Base-by-base conservation (phyloP, 2,888 invertebrate species). In the Eucera pruinosa region DNA sequence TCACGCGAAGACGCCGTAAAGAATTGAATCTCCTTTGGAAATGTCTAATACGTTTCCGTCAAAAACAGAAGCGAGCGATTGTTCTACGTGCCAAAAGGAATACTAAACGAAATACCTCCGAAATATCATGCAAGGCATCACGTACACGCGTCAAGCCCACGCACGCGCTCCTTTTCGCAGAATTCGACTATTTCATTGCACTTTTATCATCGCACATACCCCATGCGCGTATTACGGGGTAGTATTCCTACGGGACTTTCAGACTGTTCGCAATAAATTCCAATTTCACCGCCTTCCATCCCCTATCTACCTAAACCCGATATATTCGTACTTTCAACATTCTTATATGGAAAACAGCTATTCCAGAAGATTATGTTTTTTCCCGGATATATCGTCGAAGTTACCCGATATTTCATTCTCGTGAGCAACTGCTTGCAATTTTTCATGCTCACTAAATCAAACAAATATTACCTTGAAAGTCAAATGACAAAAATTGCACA, bases 261-360 rank as follows among this genome's bases (percentile, higher is more conserved):
- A 36, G 25, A 20, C 23, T 15, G 58, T 6, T 48, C 9, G 69
- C 78, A 57, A 78, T 80, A 80, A 78, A 80, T 80, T 61, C 68
- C 79, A 77, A 73, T 73, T 78, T 73, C 55, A 39, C 43, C 72
- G 45, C 41, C 43, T 72, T 67, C 58, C 39, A 64, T 72, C 48
- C 55, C 55, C 41, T 7, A 74, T 78, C 73, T 36, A 57, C 54
- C 73, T 57, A 65, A 73, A 50, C 54, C 64, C 43, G 58, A 64
- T 57, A 43, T 41, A 45, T 18, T 41, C 64, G 18, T 41, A 15
- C 54, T n/a, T 20, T 23, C 39, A 18, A 45, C 30, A 33, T 18
- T 15, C 36, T 39, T 54, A 33, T 15, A 15, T 15, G 18, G 30
- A 30, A 18, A 41, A 7, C 15, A 6, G 18, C 30, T 3, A 39